Conservation (phyloP, 2,113 vertebrate genomes). For the Anthoscopus minutus region DNA sequence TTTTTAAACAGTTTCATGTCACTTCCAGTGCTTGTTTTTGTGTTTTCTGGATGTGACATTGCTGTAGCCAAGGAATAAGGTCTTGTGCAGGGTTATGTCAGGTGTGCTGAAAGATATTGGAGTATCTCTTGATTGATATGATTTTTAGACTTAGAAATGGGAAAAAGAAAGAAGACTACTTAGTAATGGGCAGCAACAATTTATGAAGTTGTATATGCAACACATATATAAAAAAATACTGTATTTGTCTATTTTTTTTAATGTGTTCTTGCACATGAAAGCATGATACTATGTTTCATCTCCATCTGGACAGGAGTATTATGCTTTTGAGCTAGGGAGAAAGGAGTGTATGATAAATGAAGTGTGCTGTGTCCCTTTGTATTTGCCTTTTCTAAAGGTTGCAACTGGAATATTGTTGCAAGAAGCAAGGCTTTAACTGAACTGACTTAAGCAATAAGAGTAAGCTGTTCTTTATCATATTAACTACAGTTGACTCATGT, state of each 20-base stretch:
- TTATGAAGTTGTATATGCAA: not conserved
- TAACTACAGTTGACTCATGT: constrained; percentile 1
- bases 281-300: not conserved
- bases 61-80: not conserved
- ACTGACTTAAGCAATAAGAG: not conserved
- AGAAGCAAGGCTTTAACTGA: not conserved
- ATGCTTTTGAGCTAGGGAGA: not conserved
- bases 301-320: not conserved
- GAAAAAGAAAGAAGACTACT: not conserved
- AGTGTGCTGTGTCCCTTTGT: not conserved
- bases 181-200: not conserved
- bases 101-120: not conserved
- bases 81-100: not conserved
- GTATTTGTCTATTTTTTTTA: not conserved
- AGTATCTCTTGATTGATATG: not conserved
- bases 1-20: not conserved
- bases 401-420: not conserved
- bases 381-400: not conserved
- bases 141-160: not conserved
- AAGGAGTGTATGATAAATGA: not conserved
- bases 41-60: not conserved
- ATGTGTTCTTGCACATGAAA: not conserved
- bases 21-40: not conserved
- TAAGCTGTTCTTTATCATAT: constrained; percentile 18
- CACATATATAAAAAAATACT: not conserved